Base-by-base conservation (phyloP, 2,888 invertebrate genomes). In the Amphiduros pacificus region DNA sequence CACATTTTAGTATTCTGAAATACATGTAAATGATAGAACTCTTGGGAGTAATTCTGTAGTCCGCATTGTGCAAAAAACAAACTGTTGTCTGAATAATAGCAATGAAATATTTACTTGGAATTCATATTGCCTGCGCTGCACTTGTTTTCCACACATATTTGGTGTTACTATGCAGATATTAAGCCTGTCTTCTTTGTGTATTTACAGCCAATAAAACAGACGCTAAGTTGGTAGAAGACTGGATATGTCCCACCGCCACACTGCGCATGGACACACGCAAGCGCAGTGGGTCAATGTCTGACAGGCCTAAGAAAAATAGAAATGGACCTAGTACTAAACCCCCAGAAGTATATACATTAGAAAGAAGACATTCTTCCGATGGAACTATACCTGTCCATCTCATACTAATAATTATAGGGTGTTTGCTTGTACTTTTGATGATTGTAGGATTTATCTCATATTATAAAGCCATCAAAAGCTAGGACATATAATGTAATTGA, bases 221-320 rank as follows among this genome's bases (percentile, higher is more conserved):
- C 22, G 53, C 62, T n/a, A 66, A 60, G 26, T 51, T 62, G 26
- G 24, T 68, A n/a, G 68, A 68, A 40, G 66, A 66, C 62, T 68
- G 68, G 68, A 52, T 54, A 14, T 68, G 68, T 52, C 68, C 68
- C 26, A 61, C 60, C 6, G 50, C 59, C 14, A 52, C 44, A 6
- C 29, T 60, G 9, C 22, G 9, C 17, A 20, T 55, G 14, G 52
- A 53, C 11, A 40, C 53, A 6, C 49, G 59, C 22, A 36, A 57
- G 27, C 44, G 60, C 36, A 53, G 48, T 14, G 58, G 49, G 4
- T 57, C 31, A 22, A n/a, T 29, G 20, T 52, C 50, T 24, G 40
- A 29, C 24, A 50, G 36, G 14, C 26, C 4, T 29, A 22, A 44
- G 55, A 27, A 22, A 20, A 49, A 32, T 4, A 24, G 41, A 14